Conservation (phyloP, 2,797 vertebrate species). For the Limnodromus scolopaceus region DNA sequence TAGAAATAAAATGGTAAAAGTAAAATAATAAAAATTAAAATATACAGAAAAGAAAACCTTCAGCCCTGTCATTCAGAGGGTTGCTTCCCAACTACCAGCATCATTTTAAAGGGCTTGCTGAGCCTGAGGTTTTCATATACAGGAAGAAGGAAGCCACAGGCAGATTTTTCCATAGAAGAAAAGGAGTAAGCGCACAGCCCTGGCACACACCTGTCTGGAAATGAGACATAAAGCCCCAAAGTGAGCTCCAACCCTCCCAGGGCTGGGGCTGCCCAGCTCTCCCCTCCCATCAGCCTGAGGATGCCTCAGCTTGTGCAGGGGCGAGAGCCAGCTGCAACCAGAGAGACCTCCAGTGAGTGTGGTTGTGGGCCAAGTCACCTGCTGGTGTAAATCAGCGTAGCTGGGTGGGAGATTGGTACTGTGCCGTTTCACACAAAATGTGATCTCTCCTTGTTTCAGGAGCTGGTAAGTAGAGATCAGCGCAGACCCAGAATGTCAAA, state of each 20-base stretch:
- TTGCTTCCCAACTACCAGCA: neutral
- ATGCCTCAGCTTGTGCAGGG: neutral
- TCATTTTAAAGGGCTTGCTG: neutral
- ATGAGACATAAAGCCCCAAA: fast-evolving
- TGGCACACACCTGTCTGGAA: neutral
- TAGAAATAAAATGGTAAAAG: neutral
- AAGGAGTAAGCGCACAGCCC: fast-evolving
- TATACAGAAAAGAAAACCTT: neutral
- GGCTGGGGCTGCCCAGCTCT: neutral
- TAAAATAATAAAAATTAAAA: neutral
- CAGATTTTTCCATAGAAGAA: neutral
- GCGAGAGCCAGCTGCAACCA: neutral
- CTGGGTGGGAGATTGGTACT: fast-evolving
- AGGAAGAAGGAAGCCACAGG: neutral
- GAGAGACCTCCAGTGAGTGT: neutral
- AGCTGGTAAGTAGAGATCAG: neutral
- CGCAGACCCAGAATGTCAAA: neutral
- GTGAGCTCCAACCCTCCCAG: neutral
- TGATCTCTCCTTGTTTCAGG: neutral
- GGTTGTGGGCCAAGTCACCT: neutral
- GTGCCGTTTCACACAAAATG: neutral
- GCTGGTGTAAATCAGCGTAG: neutral
- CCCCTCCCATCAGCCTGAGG: neutral
- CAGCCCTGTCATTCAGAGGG: neutral
- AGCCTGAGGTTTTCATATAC: neutral